A percentile compares a stretch with the other conserved stretches of the same genome.
phyloP scores from a whole-genome alignment of 1,140 invertebrate species.

The Gerris buenoi region DNA sequence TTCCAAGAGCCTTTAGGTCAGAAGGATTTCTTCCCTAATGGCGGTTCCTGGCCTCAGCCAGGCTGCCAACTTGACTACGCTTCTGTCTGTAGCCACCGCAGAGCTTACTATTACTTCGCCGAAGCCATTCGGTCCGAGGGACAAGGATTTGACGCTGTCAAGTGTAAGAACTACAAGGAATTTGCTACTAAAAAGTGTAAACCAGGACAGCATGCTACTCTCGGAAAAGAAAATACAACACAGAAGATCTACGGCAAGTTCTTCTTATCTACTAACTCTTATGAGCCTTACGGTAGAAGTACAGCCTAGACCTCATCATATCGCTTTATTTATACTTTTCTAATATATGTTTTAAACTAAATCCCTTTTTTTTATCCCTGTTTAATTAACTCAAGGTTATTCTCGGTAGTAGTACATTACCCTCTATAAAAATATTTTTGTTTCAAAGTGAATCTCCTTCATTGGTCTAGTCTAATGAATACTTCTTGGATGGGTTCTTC shows the following conservation, averaged over 20 bases:
- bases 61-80: constrained; percentile 36
- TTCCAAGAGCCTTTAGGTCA: constrained; percentile 36
- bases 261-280: constrained; percentile 9
- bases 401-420: too few relatives aligned
- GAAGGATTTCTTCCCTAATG: constrained; percentile 48
- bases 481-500: too few relatives aligned
- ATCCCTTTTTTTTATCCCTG: too few relatives aligned
- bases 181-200: constrained; percentile 22
- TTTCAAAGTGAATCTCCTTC: too few relatives aligned
- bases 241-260: constrained; percentile 5
- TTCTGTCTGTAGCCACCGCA: constrained; percentile 33
- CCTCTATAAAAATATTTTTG: too few relatives aligned
- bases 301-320: too few relatives aligned
- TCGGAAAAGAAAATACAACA: constrained; percentile 2
- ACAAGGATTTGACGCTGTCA: constrained; percentile 31
- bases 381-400: too few relatives aligned
- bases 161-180: constrained; percentile 39
- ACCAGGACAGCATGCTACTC: neutral
- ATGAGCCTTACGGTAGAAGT: constrained; percentile 8
- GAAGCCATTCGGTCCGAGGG: constrained; percentile 30
- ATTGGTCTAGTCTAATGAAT: too few relatives aligned
- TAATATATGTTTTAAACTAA: too few relatives aligned
- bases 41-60: constrained; percentile 40
- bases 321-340: too few relatives aligned
- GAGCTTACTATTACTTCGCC: constrained; percentile 35